Evolutionary conservation across 2,888 invertebrate genomes (phyloP), one percentile per base, ranked within the genome.

Genomic region (Spodoptera littoralis): DNA sequence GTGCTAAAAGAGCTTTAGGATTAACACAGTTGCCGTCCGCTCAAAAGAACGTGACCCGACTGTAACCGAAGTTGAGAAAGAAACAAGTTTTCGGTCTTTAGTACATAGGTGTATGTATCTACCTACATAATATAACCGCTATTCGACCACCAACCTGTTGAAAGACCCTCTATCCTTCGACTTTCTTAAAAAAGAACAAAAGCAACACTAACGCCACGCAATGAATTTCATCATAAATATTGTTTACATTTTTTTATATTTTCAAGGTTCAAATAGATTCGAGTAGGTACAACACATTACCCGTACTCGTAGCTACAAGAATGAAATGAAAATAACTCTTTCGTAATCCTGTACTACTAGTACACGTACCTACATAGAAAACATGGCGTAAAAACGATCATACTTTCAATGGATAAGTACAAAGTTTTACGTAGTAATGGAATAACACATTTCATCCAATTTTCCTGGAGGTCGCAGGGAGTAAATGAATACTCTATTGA

Each of bases 401-500:
- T 62, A 46, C 51, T 66, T 62, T 30, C 22, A 36, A 41, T 48
- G 12, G 11, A 49, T 13, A 9, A 24, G 11, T 18, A 43, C 4
- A 36, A 46, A 50, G 54, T 46, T 73, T 66, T 64, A 67, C 62
- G 47, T 27, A 18, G 52, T 73, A 75, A 70, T 75, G 53, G 49
- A 75, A 59, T 68, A 68, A 55, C 68, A 50, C 60, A 64, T 71
- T 70, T 66, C 66, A 69, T 72, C 66, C 53, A 80, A 80, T 76
- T 79, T 78, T 59, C 46, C 66, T 30, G 51, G 45, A 62, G 64
- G 50, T 63, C 65, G 50, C 41, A 64, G 45, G 49, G 65, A 70
- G 58, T 73, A 76, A 70, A 75, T 74, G 64, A 76, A 78, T 73
- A 63, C 60, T 51, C 42, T 71, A 76, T 79, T 70, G 74, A 80